Evolutionary conservation across 2,888 invertebrate species (phyloP).

Genomic region (Selenia dentaria): DNA sequence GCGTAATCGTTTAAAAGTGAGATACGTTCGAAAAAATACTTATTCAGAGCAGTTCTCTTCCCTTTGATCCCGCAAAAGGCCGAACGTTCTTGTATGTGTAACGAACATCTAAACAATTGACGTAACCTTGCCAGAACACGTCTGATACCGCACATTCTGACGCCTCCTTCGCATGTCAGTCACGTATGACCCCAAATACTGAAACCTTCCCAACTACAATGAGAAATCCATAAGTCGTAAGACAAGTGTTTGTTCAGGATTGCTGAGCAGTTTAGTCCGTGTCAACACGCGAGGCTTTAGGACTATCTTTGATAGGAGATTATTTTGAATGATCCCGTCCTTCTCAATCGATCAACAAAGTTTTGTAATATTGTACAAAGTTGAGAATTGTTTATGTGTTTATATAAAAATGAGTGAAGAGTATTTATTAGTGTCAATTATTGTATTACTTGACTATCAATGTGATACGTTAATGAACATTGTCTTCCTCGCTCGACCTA

Average conservation of each 20-base stretch:
- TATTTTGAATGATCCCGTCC: slow-evolving; percentile 6
- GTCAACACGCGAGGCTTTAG: slow-evolving; percentile 18
- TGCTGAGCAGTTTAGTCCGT: slow-evolving; percentile 29
- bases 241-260: slow-evolving; percentile 44
- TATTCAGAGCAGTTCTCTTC: background rate
- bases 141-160: background rate
- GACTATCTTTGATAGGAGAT: slow-evolving; percentile 26
- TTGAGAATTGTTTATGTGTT: too few relatives aligned
- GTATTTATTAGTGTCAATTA: too few relatives aligned
- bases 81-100: too few relatives aligned
- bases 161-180: slow-evolving; percentile 24
- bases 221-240: slow-evolving; percentile 43
- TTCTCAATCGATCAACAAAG: slow-evolving; percentile 6
- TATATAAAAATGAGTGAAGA: too few relatives aligned
- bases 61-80: background rate
- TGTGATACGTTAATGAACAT: too few relatives aligned
- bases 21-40: background rate
- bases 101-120: slow-evolving; percentile 4
- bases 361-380: too few relatives aligned
- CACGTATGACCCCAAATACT: slow-evolving; percentile 33
- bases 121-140: slow-evolving; percentile 5
- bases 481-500: too few relatives aligned
- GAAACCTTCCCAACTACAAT: slow-evolving; percentile 22
- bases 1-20: background rate
- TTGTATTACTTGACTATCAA: too few relatives aligned